Evolutionary conservation across 2,797 vertebrate species (phyloP).

Genomic region (Spinibarbus caldwelli): DNA sequence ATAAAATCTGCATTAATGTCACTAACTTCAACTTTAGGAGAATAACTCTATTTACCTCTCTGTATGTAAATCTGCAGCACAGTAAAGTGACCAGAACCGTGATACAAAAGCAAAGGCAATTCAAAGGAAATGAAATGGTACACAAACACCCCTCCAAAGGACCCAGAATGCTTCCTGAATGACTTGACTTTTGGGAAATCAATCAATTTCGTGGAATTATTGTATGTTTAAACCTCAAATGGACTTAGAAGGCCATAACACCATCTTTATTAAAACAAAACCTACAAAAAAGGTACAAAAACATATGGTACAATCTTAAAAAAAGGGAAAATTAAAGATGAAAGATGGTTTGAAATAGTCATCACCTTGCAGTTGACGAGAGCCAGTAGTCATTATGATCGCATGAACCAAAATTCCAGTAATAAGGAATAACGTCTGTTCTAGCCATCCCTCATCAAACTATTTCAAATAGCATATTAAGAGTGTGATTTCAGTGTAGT

Average conservation of each 20-base stretch:
- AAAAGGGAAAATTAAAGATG: constrained; percentile 5
- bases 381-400: constrained; percentile 74
- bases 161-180: constrained; percentile 2
- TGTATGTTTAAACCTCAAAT: neutral
- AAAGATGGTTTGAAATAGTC: constrained; percentile 28
- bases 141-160: neutral
- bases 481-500: constrained; percentile 52
- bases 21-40: neutral
- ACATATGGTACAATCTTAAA: constrained; percentile 4
- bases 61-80: constrained; percentile 7
- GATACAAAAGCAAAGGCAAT: neutral
- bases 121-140: neutral
- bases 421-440: constrained; percentile 54
- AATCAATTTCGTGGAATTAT: neutral
- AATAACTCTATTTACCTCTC: constrained; percentile 8
- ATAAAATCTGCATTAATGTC: constrained; percentile 65
- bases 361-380: constrained; percentile 71
- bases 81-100: constrained; percentile 14
- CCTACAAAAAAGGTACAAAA: constrained; percentile 1
- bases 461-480: constrained; percentile 21
- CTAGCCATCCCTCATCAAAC: constrained; percentile 33
- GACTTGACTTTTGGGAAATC: neutral
- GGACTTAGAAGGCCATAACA: neutral
- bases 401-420: constrained; percentile 62
- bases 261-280: constrained; percentile 44